These are phyloP conservation scores for Sebastes taczanowskii DNA, from an alignment of 2,797 vertebrate species.

Conservation along the genomic window DNA sequence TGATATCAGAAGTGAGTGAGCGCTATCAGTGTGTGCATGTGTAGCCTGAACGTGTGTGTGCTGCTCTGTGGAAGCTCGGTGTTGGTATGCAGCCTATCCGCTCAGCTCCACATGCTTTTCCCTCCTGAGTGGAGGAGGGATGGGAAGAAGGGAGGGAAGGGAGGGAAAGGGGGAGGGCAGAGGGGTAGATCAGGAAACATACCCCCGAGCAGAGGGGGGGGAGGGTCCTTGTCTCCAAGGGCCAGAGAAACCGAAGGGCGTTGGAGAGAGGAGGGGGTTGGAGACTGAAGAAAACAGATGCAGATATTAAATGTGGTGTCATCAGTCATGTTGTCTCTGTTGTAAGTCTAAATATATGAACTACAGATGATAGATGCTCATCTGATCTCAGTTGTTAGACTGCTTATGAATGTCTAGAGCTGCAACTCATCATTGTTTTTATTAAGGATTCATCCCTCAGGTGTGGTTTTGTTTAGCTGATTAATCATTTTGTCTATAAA, in stretches of 20 bases:
- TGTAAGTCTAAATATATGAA: conserved; percentile 10
- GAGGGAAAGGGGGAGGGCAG: not conserved
- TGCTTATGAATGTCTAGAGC: not conserved
- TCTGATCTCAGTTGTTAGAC: not conserved
- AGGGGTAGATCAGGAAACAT: conserved; percentile 27
- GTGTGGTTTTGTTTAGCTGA: not conserved
- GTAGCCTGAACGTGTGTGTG: conserved; percentile 18
- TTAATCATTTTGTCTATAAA: not conserved
- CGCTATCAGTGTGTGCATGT: not conserved
- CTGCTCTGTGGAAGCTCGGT: conserved; percentile 38
- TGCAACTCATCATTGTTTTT: not conserved
- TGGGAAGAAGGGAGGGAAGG: not conserved
- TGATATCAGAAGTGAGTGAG: conserved; percentile 20
- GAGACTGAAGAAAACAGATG: not conserved
- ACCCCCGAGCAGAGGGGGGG: conserved; percentile 42
- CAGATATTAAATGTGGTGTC: conserved; percentile 16
- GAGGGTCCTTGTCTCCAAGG: conserved; percentile 17
- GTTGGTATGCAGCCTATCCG: conserved; percentile 60
- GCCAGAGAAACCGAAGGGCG: conserved; percentile 16
- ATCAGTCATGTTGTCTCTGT: conserved; percentile 24
- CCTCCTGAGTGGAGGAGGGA: conserved; percentile 55
- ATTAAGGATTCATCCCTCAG: not conserved
- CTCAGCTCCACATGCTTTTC: conserved; percentile 48
- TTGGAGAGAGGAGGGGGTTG: conserved; percentile 17
- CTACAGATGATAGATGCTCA: not conserved